Base-by-base conservation (phyloP, 2,113 vertebrate species). In the Pelusios castaneus region DNA sequence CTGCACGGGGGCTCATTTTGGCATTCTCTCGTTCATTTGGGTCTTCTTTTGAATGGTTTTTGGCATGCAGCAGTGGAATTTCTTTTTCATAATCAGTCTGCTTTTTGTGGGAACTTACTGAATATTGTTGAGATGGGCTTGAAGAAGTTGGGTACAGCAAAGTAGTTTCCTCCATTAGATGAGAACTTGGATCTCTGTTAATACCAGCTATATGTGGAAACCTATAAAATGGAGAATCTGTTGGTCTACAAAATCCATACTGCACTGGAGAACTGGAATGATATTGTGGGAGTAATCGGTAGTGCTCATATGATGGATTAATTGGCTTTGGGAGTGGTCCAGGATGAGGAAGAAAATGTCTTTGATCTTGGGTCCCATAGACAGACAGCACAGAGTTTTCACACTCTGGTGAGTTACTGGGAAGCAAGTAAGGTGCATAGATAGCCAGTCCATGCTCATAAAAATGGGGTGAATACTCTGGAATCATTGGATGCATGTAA, bases 1-100 rank as follows among this genome's bases (percentile, higher is more conserved):
- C 99, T 0, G 98, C 99, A 0, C 98, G 98, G 2, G 99, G 99
- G 92, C 99, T 99, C 97, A 98, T 98, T 85, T 99, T 98, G 51
- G 98, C 98, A 27, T 98, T 98, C 49, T 98, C 97, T 56, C 98
- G 96, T 80, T 99, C 98, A 11, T 96, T 97, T 84, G 97, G 98
- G 9, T 97, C 96, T 0, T 98, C 97, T 88, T 97, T 98, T 84
- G 97, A 82, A 85, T 95, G 84, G 12, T 94, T 97, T 95, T 98
- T 97, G 25, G 87, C 34, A 8, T 98, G 97, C 19, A 97, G 47
- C 45, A 91, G 83, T 0, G 95, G 96, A 0, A 96, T 97, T 95
- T 97, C 97, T 70, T 98, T 98, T 92, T 98, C 98, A 29, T 94
- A 89, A 90, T 96, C 87, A 77, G 94, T 80, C 80, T 95, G 85